phyloP scores from a whole-genome alignment of 1,140 invertebrate genomes.

The Condylostylus longicornis region DNA sequence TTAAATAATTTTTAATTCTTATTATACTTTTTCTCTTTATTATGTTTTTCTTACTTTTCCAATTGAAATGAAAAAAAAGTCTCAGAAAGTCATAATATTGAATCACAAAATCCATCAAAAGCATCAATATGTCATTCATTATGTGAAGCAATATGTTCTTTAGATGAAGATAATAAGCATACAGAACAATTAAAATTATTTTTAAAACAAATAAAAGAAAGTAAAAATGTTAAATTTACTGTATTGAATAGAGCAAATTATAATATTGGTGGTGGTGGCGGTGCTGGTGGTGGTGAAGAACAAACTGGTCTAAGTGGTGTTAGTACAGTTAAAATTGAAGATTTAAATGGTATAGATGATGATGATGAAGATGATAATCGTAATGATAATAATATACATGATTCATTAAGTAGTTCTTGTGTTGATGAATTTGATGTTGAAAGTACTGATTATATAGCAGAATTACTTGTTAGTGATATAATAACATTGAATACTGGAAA shows the following conservation, averaged over 20 bases:
- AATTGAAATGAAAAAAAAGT: conserved; percentile 14
- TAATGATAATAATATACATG: conserved; percentile 25
- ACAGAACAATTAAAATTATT: conserved; percentile 49
- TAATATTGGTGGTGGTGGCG: too few relatives aligned
- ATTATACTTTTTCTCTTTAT: not conserved
- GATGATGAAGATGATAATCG: conserved; percentile 25
- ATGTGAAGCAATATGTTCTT: conserved; percentile 59
- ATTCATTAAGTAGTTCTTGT: not conserved
- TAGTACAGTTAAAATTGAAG: conserved; percentile 29
- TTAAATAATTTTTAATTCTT: not conserved
- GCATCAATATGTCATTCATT: conserved; percentile 38
- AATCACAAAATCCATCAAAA: too few relatives aligned
- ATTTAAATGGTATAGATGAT: conserved; percentile 20
- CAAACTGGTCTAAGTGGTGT: conserved; percentile 18
- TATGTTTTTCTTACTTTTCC: conserved; percentile 3
- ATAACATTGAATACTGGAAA: conserved; percentile 37
- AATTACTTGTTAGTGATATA: conserved; percentile 38
- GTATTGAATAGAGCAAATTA: too few relatives aligned
- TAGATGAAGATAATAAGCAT: conserved; percentile 59
- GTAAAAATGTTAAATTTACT: conserved; percentile 21
- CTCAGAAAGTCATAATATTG: too few relatives aligned
- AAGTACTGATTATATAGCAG: conserved; percentile 33
- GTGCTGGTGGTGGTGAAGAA: conserved; percentile 11
- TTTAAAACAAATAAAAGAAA: conserved; percentile 37
- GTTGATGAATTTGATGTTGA: conserved; percentile 32